phyloP scores from a whole-genome alignment of 2,888 invertebrate species.

The Aphodius granarius region DNA sequence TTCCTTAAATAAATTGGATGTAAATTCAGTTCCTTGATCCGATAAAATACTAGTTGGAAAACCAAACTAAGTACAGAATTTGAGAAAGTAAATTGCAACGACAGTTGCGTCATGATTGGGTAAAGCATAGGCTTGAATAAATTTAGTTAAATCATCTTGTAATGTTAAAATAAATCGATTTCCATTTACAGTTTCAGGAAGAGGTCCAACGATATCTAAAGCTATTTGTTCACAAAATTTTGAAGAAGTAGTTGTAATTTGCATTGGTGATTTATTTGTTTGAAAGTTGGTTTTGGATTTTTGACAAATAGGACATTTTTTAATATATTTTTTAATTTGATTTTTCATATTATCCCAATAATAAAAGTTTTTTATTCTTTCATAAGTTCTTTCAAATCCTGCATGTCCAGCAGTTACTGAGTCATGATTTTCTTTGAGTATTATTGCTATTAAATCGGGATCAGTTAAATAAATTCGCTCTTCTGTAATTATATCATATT shows the following conservation, averaged over 20 bases:
- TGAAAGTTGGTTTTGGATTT: constrained; percentile 21
- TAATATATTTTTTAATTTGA: constrained; percentile 39
- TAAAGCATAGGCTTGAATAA: constrained; percentile 41
- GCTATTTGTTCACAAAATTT: constrained; percentile 36
- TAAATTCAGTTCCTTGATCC: constrained; percentile 24
- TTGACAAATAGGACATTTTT: constrained; percentile 40
- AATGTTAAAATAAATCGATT: constrained; percentile 46
- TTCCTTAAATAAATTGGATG: constrained; percentile 22
- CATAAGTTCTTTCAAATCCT: constrained; percentile 30
- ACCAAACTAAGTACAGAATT: constrained; percentile 22
- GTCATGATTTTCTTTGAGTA: constrained; percentile 30
- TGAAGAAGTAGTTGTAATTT: constrained; percentile 26
- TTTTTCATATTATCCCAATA: constrained; percentile 39
- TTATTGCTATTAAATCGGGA: constrained; percentile 16
- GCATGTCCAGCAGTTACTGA: constrained; percentile 30
- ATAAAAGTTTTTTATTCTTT: constrained; percentile 30
- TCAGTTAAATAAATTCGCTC: constrained; percentile 13
- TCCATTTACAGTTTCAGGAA: constrained; percentile 39
- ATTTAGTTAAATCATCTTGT: constrained; percentile 47
- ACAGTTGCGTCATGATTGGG: constrained; percentile 43
- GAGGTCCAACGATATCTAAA: constrained; percentile 44
- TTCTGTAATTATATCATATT: constrained; percentile 18
- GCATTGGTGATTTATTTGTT: constrained; percentile 33
- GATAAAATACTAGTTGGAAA: constrained; percentile 12
- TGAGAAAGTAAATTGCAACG: constrained; percentile 34